phyloP scores from a whole-genome alignment of 2,888 invertebrate species.

The Scrobipalpa atriplicella region DNA sequence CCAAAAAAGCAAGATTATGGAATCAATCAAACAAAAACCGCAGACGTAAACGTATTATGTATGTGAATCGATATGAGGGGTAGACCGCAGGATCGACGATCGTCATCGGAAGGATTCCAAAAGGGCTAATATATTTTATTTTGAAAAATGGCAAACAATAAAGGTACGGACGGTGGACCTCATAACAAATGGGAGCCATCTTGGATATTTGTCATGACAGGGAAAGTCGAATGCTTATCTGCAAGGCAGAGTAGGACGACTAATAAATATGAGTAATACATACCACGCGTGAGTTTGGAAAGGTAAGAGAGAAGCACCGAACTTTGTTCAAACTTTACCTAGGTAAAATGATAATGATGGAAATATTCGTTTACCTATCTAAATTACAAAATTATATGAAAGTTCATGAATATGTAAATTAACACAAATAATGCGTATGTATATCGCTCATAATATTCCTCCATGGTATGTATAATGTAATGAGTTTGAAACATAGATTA shows the following conservation, averaged over 20 bases:
- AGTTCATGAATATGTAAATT: no score
- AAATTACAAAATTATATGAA: no score
- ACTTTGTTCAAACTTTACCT: no score
- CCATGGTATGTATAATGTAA: no score
- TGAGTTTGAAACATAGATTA: no score
- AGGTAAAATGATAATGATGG: no score
- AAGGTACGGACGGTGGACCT: slow-evolving; percentile 54
- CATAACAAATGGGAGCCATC: slow-evolving; percentile 38
- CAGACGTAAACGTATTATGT: slow-evolving; percentile 28
- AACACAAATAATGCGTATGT: no score
- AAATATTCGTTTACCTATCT: no score
- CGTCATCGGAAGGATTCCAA: slow-evolving; percentile 28
- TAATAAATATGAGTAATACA: background rate
- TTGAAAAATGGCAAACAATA: slow-evolving; percentile 69
- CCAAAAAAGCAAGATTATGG: slow-evolving; percentile 24
- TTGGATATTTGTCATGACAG: slow-evolving; percentile 30
- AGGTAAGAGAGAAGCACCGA: no score
- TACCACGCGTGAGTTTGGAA: no score
- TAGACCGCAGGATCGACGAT: slow-evolving; percentile 21
- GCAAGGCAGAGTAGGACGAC: background rate
- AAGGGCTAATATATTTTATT: slow-evolving; percentile 64
- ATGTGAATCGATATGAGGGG: slow-evolving; percentile 27
- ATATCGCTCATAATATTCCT: no score
- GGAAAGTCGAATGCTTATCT: slow-evolving; percentile 28
- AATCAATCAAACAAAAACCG: slow-evolving; percentile 31